These are phyloP conservation scores for Bucco capensis DNA, from an alignment of 2,113 vertebrate species.

Conservation along the genomic window DNA sequence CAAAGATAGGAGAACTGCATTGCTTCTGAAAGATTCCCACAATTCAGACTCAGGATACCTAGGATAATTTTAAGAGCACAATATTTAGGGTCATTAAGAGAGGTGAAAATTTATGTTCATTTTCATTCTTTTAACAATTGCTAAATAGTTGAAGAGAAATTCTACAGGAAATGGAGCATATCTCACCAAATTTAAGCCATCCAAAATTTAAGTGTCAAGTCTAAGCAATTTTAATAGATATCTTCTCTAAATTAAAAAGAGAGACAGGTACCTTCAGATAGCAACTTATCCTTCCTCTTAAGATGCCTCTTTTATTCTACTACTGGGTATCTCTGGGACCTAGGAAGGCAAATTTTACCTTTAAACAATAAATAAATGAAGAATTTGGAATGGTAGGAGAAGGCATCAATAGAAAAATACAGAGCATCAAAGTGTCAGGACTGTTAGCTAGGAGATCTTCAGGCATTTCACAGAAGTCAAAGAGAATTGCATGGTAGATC, in stretches of 20 bases:
- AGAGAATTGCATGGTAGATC: not conserved
- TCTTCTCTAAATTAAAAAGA: not conserved
- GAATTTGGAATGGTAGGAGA: not conserved
- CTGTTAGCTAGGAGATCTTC: not conserved
- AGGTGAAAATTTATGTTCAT: not conserved
- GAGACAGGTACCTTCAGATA: not conserved
- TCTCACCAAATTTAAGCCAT: not conserved
- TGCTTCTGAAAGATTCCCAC: not conserved
- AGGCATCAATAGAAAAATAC: not conserved
- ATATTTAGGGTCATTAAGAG: not conserved
- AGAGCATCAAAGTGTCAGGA: not conserved
- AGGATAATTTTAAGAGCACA: not conserved
- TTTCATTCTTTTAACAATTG: not conserved
- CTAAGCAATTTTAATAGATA: not conserved
- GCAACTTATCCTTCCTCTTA: not conserved
- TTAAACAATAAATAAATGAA: not conserved
- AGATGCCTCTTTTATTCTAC: not conserved
- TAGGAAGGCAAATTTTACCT: not conserved
- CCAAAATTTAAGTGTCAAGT: not conserved
- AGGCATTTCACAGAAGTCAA: not conserved
- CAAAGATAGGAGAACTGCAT: accelerated
- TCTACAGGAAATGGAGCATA: not conserved
- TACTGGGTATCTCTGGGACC: not conserved
- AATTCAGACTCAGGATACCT: not conserved
- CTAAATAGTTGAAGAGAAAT: not conserved